phyloP scores from a whole-genome alignment of 2,888 invertebrate species.

The Sylvicola cinctus region DNA sequence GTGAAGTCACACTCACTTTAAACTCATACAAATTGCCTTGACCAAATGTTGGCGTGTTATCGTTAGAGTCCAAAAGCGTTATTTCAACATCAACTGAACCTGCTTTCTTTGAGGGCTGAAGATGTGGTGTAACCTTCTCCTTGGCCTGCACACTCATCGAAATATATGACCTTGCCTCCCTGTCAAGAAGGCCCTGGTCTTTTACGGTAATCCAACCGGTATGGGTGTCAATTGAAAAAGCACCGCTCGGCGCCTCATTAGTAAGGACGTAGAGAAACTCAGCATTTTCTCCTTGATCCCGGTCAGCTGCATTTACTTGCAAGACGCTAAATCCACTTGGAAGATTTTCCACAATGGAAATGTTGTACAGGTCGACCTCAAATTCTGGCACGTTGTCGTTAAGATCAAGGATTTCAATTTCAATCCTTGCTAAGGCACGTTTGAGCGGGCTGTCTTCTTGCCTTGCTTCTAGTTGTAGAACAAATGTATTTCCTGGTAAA shows the following conservation, averaged over 20 bases:
- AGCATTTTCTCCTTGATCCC: conserved; percentile 68
- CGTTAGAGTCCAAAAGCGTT: conserved; percentile 70
- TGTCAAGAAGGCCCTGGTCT: conserved; percentile 50
- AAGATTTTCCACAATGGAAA: conserved; percentile 78
- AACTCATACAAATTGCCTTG: conserved; percentile 71
- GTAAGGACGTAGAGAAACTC: conserved; percentile 57
- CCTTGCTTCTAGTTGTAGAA: conserved; percentile 55
- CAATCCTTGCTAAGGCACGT: conserved; percentile 49
- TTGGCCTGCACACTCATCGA: conserved; percentile 58
- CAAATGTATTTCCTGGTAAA: conserved; percentile 52
- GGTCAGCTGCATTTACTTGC: conserved; percentile 50
- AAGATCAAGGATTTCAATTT: conserved; percentile 51
- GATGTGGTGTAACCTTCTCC: conserved; percentile 45
- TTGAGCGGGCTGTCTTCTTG: conserved; percentile 61
- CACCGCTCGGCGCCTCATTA: conserved; percentile 43
- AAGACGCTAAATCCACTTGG: conserved; percentile 46
- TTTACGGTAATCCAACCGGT: conserved; percentile 75
- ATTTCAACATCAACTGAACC: conserved; percentile 58
- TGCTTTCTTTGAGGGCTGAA: conserved; percentile 16
- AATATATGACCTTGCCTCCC: conserved; percentile 52
- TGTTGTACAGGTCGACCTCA: conserved; percentile 75
- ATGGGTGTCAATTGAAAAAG: conserved; percentile 58
- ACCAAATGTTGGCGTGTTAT: conserved; percentile 73
- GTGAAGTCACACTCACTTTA: conserved; percentile 41
- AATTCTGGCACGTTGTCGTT: conserved; percentile 77